phyloP scores from a whole-genome alignment of 2,888 invertebrate species.

The Pardosa pseudoannulata region DNA sequence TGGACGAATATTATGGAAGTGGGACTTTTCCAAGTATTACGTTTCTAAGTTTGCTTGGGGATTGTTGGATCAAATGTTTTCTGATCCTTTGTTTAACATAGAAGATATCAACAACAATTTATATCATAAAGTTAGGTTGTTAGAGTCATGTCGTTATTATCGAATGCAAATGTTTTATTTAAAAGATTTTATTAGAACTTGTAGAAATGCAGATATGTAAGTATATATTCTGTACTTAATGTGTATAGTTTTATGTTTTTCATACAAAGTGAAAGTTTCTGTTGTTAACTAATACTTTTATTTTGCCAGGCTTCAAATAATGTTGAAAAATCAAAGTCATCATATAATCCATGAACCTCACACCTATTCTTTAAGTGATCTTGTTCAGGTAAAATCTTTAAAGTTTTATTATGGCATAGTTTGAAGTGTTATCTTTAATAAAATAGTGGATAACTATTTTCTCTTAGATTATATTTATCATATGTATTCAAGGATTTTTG shows the following conservation, averaged over 20 bases:
- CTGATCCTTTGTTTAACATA: slow-evolving; percentile 87
- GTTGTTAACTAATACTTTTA: neutral
- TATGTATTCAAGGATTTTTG: too few species aligned
- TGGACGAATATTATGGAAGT: slow-evolving; percentile 79
- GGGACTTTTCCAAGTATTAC: slow-evolving; percentile 83
- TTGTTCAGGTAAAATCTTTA: slow-evolving; percentile 79
- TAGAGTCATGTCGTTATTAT: slow-evolving; percentile 82
- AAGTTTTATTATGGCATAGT: too few species aligned
- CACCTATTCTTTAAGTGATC: slow-evolving; percentile 85
- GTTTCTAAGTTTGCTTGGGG: slow-evolving; percentile 89
- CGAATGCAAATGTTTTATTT: slow-evolving; percentile 84
- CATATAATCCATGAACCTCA: slow-evolving; percentile 83
- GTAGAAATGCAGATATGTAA: slow-evolving; percentile 84
- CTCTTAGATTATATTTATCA: too few species aligned
- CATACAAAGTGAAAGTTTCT: neutral
- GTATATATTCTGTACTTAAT: slow-evolving; percentile 74
- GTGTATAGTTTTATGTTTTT: too few species aligned
- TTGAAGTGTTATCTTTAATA: too few species aligned
- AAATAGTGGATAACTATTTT: too few species aligned
- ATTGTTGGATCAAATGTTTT: slow-evolving; percentile 85
- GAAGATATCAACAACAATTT: slow-evolving; percentile 84
- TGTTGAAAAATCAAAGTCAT: slow-evolving; percentile 81
- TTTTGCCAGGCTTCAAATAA: slow-evolving; percentile 80
- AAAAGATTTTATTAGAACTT: slow-evolving; percentile 84
- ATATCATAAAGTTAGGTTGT: slow-evolving; percentile 82